phyloP scores from a whole-genome alignment of 2,113 vertebrate genomes.

The Ochotona princeps region DNA sequence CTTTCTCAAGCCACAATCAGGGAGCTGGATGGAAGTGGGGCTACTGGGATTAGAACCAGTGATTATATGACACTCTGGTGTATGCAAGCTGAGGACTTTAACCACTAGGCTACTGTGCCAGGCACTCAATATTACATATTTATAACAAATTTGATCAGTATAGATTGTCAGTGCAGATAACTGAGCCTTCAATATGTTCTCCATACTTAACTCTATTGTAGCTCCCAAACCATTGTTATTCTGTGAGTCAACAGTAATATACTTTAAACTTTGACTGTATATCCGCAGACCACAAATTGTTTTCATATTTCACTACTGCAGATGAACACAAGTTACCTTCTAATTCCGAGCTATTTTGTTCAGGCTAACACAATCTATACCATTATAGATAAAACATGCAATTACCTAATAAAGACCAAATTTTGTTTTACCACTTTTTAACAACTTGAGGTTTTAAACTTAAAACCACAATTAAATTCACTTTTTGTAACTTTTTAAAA shows the following conservation, averaged over 20 bases:
- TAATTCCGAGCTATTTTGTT: not conserved
- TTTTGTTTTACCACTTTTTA: not conserved
- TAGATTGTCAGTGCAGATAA: not conserved
- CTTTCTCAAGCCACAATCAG: too few species aligned
- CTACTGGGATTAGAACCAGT: too few species aligned
- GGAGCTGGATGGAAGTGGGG: too few species aligned
- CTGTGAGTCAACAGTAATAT: not conserved
- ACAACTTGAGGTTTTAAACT: constrained; percentile 31
- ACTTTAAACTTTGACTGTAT: constrained; percentile 1
- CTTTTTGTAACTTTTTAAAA: not conserved
- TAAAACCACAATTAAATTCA: constrained; percentile 37
- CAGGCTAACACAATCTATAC: not conserved
- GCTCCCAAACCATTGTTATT: not conserved
- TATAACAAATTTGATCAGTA: constrained; percentile 25
- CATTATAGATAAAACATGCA: not conserved
- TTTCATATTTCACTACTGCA: constrained; percentile 2
- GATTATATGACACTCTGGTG: too few species aligned
- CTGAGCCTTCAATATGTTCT: constrained; percentile 8
- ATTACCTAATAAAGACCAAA: not conserved
- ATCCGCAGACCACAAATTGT: not conserved
- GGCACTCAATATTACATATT: not conserved
- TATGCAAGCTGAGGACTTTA: too few species aligned
- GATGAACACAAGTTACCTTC: not conserved
- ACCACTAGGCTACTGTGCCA: too few species aligned
- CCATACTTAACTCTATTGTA: not conserved